These are phyloP conservation scores for Zenarchopterus dispar DNA, from an alignment of 2,797 vertebrate species.

Conservation along the genomic window DNA sequence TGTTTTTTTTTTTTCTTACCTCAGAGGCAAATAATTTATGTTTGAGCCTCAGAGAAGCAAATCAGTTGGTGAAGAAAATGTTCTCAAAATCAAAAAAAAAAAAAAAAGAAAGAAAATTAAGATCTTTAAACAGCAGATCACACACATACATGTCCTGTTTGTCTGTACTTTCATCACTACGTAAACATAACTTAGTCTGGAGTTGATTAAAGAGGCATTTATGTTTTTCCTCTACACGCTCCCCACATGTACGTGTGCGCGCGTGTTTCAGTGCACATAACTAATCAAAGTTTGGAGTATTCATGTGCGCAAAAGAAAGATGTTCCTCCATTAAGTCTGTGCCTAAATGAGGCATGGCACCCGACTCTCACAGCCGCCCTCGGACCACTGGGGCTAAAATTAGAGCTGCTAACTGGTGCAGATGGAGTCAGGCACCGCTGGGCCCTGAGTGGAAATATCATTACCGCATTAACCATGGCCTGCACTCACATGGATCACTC, in stretches of 20 bases:
- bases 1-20: background rate
- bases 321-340: slow-evolving; percentile 74
- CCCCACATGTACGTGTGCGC: background rate
- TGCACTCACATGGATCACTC: slow-evolving; percentile 49
- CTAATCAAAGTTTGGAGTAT: slow-evolving; percentile 38
- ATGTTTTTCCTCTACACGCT: background rate
- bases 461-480: slow-evolving; percentile 67
- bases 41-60: background rate
- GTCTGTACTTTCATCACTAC: slow-evolving; percentile 1
- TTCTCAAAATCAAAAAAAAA: no score
- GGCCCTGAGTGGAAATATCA: slow-evolving; percentile 70
- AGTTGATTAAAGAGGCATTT: no score
- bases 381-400: slow-evolving; percentile 75
- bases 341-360: slow-evolving; percentile 79
- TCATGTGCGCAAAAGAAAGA: slow-evolving; percentile 65
- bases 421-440: slow-evolving; percentile 66
- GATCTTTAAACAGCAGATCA: background rate
- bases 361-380: slow-evolving; percentile 59
- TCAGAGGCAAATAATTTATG: no score
- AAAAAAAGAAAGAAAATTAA: no score
- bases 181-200: no score
- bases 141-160: background rate
- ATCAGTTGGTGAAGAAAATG: background rate
- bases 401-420: slow-evolving; percentile 76
- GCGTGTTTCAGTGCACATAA: background rate